Percentiles rank a stretch among this genome's conserved stretches.
Conservation (phyloP, 2,113 vertebrate genomes). For the Siniperca chuatsi region DNA sequence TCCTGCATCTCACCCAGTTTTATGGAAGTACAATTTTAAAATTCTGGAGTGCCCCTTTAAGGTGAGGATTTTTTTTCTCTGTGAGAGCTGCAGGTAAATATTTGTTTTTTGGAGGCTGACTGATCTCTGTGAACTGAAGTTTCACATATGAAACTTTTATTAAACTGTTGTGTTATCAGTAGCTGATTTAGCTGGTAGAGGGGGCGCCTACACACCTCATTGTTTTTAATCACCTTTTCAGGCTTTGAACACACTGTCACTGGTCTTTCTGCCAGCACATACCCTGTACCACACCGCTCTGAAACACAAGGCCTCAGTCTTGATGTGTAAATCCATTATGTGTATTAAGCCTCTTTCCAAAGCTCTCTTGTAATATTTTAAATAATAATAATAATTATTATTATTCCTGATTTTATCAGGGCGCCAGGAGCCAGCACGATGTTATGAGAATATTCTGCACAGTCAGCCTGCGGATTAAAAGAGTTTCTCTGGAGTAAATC, state of each 20-base stretch:
- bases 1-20: not conserved
- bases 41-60: not conserved
- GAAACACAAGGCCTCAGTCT: not conserved
- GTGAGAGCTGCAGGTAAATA: not conserved
- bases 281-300: not conserved
- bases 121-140: not conserved
- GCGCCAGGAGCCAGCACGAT: not conserved
- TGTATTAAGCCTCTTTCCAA: not conserved
- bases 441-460: constrained; percentile 13
- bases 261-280: constrained; percentile 4
- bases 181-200: not conserved
- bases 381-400: not conserved
- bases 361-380: not conserved
- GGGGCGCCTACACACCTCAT: accelerated
- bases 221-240: constrained; percentile 13
- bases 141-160: not conserved
- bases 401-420: not conserved
- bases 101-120: not conserved
- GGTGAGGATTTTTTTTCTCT: not conserved
- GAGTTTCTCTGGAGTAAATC: constrained; percentile 27
- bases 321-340: not conserved
- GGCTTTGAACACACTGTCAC: not conserved
- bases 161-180: not conserved
- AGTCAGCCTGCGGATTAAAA: constrained; percentile 10
- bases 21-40: not conserved